Base-by-base conservation (phyloP, 2,797 vertebrate genomes). In the Acanthornis magna region DNA sequence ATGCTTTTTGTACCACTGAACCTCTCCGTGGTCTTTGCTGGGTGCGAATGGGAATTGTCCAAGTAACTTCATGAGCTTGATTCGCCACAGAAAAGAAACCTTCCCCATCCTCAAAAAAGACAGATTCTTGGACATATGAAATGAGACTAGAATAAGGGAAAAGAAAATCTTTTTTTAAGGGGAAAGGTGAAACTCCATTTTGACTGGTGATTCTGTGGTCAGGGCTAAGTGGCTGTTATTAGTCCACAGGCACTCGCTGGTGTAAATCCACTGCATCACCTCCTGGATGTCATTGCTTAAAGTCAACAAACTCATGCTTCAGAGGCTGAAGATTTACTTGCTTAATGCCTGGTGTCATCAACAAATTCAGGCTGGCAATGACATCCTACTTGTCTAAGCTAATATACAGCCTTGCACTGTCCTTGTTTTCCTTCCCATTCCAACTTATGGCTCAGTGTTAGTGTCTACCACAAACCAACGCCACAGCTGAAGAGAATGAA, bases 341-440 rank as follows among this genome's bases (percentile, higher is more conserved):
- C 47, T 88, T 87, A 79, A 89, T 77, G 86, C 54, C 61, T 82
- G 66, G 54, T 95, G 81, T 83, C 86, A 87, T 88, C 93, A 90
- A 82, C 88, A 85, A 94, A 95, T 89, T 95, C 91, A 87, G 58
- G 30, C 78, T 92, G 65, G 71, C 83, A 93, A 85, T 89, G 91
- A 74, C 93, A 93, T 75, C 88, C 65, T 82, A 43, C 91, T 71
- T 51, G 50, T 89, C 88, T 72, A 36, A 92, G 87, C 40, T 83
- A 83, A 88, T 62, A 68, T 18, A 80, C 40, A 89, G 84, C 81
- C 32, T 77, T 77, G 53, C 38, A 38, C 30, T 38, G 63, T 50
- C 89, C 65, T 77, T 89, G 81, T 14, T 92, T 95, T 88, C 26
- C 67, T 91, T 83, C 61, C 70, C 58, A 23, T 92, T 83, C 88